These are phyloP conservation scores for Coelopa pilipes DNA, from an alignment of 2,888 invertebrate genomes.

Conservation along the genomic window DNA sequence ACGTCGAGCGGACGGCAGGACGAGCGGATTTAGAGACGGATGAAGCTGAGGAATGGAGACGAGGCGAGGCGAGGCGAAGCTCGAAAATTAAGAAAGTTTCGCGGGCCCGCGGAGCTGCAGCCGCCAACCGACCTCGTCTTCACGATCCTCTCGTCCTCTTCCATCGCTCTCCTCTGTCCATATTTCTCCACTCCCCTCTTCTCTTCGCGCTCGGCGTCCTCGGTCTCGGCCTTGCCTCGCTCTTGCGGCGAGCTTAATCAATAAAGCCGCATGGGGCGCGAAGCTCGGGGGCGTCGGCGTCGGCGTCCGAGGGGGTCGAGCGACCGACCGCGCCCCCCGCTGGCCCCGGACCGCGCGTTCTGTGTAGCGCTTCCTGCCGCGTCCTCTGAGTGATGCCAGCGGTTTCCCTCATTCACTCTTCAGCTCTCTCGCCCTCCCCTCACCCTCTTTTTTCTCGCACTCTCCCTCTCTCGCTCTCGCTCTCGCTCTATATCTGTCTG, in stretches of 20 bases:
- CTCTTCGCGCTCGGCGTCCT: too few species aligned
- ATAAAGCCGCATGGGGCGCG: constrained; percentile 44
- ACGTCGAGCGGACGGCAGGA: too few species aligned
- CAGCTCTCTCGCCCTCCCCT: neutral
- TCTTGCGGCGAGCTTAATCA: constrained; percentile 41
- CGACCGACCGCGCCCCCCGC: neutral
- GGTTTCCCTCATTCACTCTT: neutral
- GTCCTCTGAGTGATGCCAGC: constrained; percentile 18
- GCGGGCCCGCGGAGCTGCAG: too few species aligned
- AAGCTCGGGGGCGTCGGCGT: neutral
- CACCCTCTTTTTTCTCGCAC: constrained; percentile 2
- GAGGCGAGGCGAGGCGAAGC: neutral
- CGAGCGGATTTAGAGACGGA: neutral
- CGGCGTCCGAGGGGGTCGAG: too few species aligned
- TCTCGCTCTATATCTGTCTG: neutral
- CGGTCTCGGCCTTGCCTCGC: too few species aligned
- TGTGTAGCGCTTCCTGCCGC: neutral
- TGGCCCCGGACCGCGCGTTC: neutral
- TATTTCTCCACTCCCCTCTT: too few species aligned
- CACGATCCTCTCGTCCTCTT: too few species aligned
- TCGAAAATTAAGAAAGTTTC: constrained; percentile 21
- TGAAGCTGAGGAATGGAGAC: neutral
- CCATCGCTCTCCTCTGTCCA: too few species aligned
- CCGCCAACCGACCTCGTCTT: neutral
- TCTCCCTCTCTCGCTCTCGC: neutral